Base-by-base conservation (phyloP, 1,140 invertebrate species). In the Centruroides sculpturatus region DNA sequence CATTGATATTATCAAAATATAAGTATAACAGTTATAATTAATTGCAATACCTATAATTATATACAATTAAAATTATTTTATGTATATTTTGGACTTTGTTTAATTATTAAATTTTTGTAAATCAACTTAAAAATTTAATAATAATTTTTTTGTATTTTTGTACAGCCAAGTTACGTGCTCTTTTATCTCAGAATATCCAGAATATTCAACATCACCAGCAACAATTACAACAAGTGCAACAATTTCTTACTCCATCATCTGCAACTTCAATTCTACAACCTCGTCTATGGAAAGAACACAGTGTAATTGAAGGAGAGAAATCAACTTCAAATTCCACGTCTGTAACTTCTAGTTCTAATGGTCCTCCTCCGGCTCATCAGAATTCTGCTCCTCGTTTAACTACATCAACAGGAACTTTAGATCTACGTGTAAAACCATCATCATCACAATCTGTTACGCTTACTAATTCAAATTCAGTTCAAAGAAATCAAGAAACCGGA, bases 311-410 rank as follows among this genome's bases (percentile, higher is more conserved):
- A 23, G 23, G 58, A 46, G 58, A 47, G 8, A n/a, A 50, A 47
- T 61, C 60, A 49, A 7, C 55, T 11, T 12, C 34, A 34, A n/a
- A 61, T 12, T 61, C 10, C 3, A 62, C 47, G 8, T 23, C 60
- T 23, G 41, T 41, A 41, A 50, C 57, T 23, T 59, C 50, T 9
- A 53, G 55, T n/a, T 36, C 60, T 10, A 63, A 35, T 12, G 64
- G 58, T 13, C 68, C 68, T 51, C 68, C 68, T 23, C 64, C 68
- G 3, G 66, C 66, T 47, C 68, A 69, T 52, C 66, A 68, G 35
- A 66, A 61, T 54, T 68, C 66, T 1, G 60, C 67, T 41, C 56
- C 63, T 13, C 51, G 63, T 13, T 56, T 60, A n/a, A 41, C 58
- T 8, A 55, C 59, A 23, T 57, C 59, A 23, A 13, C 64, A 5